Percentiles rank a stretch among this genome's conserved stretches.
Evolutionary conservation across 2,888 invertebrate genomes (phyloP).

Genomic region (Leucophenga maculata): DNA sequence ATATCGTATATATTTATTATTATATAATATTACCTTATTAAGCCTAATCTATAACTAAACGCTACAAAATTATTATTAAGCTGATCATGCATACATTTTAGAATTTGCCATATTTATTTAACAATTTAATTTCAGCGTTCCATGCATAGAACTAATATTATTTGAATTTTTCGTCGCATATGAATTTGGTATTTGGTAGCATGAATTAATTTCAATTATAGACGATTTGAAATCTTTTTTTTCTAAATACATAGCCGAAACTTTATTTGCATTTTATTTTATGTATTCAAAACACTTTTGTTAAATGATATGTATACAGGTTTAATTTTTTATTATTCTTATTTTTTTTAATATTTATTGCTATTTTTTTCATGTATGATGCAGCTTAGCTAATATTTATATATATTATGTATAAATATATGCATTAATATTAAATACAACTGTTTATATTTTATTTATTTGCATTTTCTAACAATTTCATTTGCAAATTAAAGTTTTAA

Average conservation of each 20-base stretch:
- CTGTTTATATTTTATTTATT: conserved; percentile 36
- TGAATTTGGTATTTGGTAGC: too few species aligned
- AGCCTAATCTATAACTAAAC: conserved; percentile 19
- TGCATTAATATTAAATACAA: conserved; percentile 32
- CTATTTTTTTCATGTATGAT: too few species aligned
- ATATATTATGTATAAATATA: too few species aligned
- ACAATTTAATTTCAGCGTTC: conserved; percentile 3
- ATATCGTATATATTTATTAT: not conserved
- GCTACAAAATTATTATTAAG: conserved; percentile 19
- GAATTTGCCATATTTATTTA: not conserved
- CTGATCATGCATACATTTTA: conserved; percentile 9
- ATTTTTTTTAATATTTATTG: too few species aligned
- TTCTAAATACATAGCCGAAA: too few species aligned
- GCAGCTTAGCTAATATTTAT: too few species aligned
- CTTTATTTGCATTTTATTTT: conserved; percentile 3
- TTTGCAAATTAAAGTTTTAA: conserved; percentile 34
- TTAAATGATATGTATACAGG: conserved; percentile 46
- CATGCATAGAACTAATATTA: conserved; percentile 37
- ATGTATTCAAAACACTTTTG: conserved; percentile 28
- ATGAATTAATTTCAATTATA: too few species aligned
- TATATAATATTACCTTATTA: not conserved
- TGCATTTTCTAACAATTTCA: conserved; percentile 25
- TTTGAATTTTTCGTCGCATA: not conserved
- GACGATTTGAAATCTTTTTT: too few species aligned
- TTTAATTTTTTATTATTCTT: too few species aligned